phyloP scores from a whole-genome alignment of 2,888 invertebrate genomes.

The Spodoptera picta region DNA sequence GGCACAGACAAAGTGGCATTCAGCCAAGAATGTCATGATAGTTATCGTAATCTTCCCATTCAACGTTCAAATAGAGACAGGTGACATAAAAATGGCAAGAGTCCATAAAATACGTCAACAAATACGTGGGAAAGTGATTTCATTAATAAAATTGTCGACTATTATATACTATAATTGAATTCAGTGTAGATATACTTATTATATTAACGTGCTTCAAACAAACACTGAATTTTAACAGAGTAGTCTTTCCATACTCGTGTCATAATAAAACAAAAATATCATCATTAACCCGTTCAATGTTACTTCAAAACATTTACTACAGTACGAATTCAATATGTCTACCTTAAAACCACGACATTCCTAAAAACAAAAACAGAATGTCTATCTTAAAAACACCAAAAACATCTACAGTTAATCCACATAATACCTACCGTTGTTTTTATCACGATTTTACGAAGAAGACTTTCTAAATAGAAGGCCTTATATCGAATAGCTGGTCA shows the following conservation, averaged over 20 bases:
- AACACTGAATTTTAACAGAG: too few relatives aligned
- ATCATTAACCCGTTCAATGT: too few relatives aligned
- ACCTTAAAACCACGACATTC: too few relatives aligned
- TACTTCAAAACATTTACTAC: too few relatives aligned
- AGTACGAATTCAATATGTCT: too few relatives aligned
- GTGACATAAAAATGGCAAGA: constrained; percentile 3
- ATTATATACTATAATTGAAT: neutral
- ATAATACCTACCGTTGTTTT: neutral
- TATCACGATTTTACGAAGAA: constrained; percentile 16
- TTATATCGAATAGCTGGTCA: constrained; percentile 3
- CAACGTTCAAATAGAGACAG: neutral
- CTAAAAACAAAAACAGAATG: too few relatives aligned
- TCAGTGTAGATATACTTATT: too few relatives aligned
- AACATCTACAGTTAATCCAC: too few relatives aligned
- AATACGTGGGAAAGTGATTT: neutral
- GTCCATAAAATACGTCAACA: neutral
- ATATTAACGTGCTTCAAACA: too few relatives aligned
- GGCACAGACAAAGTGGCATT: constrained; percentile 3
- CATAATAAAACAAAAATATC: too few relatives aligned
- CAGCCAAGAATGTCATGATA: constrained; percentile 13
- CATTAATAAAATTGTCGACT: too few relatives aligned
- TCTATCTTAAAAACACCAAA: neutral
- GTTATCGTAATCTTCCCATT: neutral
- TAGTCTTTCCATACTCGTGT: too few relatives aligned
- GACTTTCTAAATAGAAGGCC: constrained; percentile 33